Percentiles rank a stretch among this genome's conserved stretches.
Conservation (phyloP, 2,888 invertebrate species). For the Esperia sulphurella region DNA sequence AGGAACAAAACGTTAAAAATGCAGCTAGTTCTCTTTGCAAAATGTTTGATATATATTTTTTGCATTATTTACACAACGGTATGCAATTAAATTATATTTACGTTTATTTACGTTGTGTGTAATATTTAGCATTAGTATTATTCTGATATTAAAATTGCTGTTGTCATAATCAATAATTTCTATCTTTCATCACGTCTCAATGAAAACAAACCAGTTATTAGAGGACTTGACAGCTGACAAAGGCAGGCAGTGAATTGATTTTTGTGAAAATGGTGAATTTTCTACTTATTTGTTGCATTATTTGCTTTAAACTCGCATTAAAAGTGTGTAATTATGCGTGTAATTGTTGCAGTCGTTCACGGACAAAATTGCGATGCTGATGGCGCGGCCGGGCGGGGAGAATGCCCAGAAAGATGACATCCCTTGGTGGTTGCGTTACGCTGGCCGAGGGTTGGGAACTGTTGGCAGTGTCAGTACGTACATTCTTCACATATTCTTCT, state of each 20-base stretch:
- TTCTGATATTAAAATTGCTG: no score
- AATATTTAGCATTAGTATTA: no score
- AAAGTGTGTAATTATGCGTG: slow-evolving; percentile 29
- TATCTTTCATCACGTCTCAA: no score
- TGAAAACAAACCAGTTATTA: no score
- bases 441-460: slow-evolving; percentile 89
- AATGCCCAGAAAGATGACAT: slow-evolving; percentile 88
- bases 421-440: slow-evolving; percentile 94
- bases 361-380: slow-evolving; percentile 88
- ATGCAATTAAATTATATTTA: no score
- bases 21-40: slow-evolving; percentile 8
- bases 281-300: slow-evolving; percentile 35
- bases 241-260: slow-evolving; percentile 65
- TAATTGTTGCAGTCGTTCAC: slow-evolving; percentile 82
- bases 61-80: no score
- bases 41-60: no score
- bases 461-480: slow-evolving; percentile 90
- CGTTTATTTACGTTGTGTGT: no score
- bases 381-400: slow-evolving; percentile 90
- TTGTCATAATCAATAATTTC: no score
- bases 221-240: slow-evolving; percentile 58
- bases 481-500: slow-evolving; percentile 19
- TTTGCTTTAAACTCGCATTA: slow-evolving; percentile 9
- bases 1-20: no score
- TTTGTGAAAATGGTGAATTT: slow-evolving; percentile 68